Base-by-base conservation (phyloP, 2,888 invertebrate genomes). In the Brenthis hecate region DNA sequence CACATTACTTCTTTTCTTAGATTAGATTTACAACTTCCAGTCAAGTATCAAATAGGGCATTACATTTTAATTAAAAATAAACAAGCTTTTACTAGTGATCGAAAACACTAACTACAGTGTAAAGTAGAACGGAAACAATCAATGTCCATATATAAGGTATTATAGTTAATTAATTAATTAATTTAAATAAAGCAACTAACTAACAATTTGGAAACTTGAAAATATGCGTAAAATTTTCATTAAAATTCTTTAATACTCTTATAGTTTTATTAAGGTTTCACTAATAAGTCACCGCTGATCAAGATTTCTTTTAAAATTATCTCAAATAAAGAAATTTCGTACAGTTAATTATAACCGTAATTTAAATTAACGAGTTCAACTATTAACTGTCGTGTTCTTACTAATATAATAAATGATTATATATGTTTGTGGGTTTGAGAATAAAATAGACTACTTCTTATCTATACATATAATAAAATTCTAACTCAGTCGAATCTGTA, bases 41-140 rank as follows among this genome's bases (percentile, higher is more conserved):
- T 48, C 61, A 23, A 58, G 32, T 66, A 47, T 56, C 61, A 36
- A 51, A 67, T 66, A 61, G 61, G 56, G 36, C 23, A 56, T 66
- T 62, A 56, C 55, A 28, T n/a, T 51, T 56, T 62, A 62, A 56
- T 66, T 66, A 61, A 61, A 61, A 50, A 61, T 50, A 56, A 67
- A 67, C 61, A 51, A 62, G 61, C 61, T 67, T 61, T 56, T 62
- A 36, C 19, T 43, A 28, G 48, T 66, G 16, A 13, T 32, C 58
- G 54, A 65, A 54, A 66, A 66, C 43, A 66, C 50, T 16, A 54
- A 54, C 58, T 64, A 64, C 58, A 58, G 65, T 65, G 67, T 68
- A 55, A 68, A 63, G 57, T 70, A 16, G 72, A 72, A 63, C 72
- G 72, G 72, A 72, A 65, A 68, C 64, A 70, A 69, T 69, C 65